A percentile compares a stretch with the other conserved stretches of the same genome.
These are phyloP conservation scores for Uromys caudimaculatus DNA, from an alignment of 2,797 vertebrate genomes.

Conservation along the genomic window DNA sequence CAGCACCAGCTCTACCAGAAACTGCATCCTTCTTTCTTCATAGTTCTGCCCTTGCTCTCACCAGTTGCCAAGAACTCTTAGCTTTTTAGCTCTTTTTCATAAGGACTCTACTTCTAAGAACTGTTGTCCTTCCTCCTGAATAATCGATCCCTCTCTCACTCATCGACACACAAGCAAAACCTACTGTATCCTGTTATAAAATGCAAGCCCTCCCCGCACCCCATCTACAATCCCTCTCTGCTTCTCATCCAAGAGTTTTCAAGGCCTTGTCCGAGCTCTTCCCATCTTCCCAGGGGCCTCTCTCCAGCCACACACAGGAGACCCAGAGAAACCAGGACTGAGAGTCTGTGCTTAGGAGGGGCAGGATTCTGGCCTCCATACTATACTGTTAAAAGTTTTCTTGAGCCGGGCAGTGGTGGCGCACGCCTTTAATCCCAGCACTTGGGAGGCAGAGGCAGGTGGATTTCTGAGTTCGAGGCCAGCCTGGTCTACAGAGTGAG, in stretches of 20 bases:
- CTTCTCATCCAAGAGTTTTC: neutral
- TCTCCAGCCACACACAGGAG: neutral
- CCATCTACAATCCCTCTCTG: neutral
- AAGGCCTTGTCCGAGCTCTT: neutral
- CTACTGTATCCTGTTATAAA: neutral
- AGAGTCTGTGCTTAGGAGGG: neutral
- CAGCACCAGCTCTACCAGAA: neutral
- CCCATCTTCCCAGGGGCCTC: fast-evolving
- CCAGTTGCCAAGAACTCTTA: neutral
- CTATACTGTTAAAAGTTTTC: neutral
- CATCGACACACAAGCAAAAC: neutral
- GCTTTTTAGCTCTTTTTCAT: neutral
- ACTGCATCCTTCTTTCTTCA: slow-evolving; percentile 43
- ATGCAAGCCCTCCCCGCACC: neutral
- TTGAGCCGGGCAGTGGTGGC: too few relatives aligned
- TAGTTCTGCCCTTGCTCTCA: neutral
- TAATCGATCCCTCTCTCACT: slow-evolving; percentile 31
- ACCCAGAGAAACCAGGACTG: too few relatives aligned
- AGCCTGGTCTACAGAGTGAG: too few relatives aligned
- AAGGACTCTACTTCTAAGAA: neutral
- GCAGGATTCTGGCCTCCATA: neutral
- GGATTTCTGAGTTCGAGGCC: too few relatives aligned
- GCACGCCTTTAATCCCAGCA: too few relatives aligned
- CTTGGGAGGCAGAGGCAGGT: too few relatives aligned
- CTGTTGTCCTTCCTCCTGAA: neutral